Conservation (phyloP, 2,113 vertebrate species). For the Paramormyrops kingsleyae region DNA sequence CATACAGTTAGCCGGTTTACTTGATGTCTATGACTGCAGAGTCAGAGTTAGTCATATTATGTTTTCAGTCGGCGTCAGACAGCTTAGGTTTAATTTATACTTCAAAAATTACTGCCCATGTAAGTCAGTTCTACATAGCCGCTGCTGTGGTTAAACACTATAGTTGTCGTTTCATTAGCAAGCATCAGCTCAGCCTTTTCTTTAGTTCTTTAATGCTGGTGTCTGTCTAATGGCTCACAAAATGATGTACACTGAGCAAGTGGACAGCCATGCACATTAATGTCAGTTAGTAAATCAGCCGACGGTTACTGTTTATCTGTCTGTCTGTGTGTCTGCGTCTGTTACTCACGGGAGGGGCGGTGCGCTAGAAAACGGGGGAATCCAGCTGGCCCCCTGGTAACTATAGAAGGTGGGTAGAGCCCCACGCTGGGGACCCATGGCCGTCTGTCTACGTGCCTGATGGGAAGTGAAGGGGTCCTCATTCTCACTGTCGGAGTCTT, state of each 20-base stretch:
- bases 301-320: conserved; percentile 26
- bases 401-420: conserved; percentile 69
- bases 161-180: not conserved
- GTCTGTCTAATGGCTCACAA: not conserved
- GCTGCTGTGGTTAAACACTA: not conserved
- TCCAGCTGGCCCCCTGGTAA: conserved; percentile 69
- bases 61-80: not conserved
- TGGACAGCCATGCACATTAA: not conserved
- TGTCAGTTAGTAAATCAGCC: not conserved
- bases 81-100: not conserved
- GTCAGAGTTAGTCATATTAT: not conserved
- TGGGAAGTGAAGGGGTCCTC: conserved; percentile 89
- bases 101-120: not conserved
- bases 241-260: not conserved
- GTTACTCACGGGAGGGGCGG: conserved; percentile 75
- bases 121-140: not conserved
- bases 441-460: conserved; percentile 81
- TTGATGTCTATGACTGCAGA: too few relatives aligned
- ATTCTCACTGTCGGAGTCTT: conserved; percentile 80
- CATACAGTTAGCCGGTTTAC: not conserved
- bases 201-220: not conserved
- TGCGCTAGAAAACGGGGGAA: conserved; percentile 67
- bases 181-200: not conserved
- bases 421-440: conserved; percentile 66
- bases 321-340: conserved; percentile 67